Percentiles rank a stretch among this genome's conserved stretches.
Conservation (phyloP, 2,888 invertebrate genomes). For the Athetis lepigone region DNA sequence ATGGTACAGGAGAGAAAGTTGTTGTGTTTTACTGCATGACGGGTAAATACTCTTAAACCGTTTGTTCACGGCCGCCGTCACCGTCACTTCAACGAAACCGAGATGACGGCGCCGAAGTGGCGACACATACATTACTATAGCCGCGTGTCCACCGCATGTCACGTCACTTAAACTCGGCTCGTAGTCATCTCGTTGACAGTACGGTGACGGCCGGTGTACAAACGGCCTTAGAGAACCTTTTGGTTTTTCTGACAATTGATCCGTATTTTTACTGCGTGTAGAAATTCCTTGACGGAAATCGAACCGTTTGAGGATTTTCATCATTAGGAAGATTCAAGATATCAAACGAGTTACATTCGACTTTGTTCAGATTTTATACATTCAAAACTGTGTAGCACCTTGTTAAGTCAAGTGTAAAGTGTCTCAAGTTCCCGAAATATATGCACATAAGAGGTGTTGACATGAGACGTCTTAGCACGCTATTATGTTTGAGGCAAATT, state of each 20-base stretch:
- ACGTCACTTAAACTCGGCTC: too few relatives aligned
- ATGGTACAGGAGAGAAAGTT: constrained; percentile 20
- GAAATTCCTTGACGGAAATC: background rate
- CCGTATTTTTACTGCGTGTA: background rate
- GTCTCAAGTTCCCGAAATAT: constrained; percentile 25
- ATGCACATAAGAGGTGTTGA: constrained; percentile 50
- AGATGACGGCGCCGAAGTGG: too few relatives aligned
- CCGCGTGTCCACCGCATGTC: too few relatives aligned
- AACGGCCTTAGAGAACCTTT: background rate
- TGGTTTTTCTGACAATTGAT: background rate
- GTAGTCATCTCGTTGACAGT: too few relatives aligned
- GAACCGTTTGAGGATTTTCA: constrained; percentile 14
- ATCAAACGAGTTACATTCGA: constrained; percentile 10
- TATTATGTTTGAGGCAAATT: constrained; percentile 45
- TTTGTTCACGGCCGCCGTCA: too few relatives aligned
- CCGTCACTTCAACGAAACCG: too few relatives aligned
- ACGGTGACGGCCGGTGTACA: too few relatives aligned
- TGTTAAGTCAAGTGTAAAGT: constrained; percentile 20
- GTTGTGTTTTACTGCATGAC: constrained; percentile 1
- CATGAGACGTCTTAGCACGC: constrained; percentile 26
- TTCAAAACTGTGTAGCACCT: constrained; percentile 11
- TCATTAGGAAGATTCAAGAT: constrained; percentile 12
- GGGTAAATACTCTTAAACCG: too few relatives aligned
- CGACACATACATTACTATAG: too few relatives aligned
- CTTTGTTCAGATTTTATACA: constrained; percentile 11